These are phyloP conservation scores for Heterodera schachtii DNA, from an alignment of 1,140 invertebrate species.

Conservation along the genomic window DNA sequence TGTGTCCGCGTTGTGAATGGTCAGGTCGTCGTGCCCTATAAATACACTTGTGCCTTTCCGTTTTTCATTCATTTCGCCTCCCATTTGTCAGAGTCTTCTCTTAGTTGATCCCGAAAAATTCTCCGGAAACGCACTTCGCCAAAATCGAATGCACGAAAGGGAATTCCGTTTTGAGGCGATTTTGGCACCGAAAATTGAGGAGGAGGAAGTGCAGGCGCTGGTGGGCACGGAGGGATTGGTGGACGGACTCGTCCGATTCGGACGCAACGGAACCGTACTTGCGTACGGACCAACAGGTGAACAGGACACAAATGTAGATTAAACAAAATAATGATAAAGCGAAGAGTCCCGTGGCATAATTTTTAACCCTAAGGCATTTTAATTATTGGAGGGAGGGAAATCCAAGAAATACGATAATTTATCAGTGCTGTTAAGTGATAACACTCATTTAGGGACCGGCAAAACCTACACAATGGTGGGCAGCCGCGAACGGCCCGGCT, in stretches of 20 bases:
- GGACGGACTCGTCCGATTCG: constrained; percentile 71
- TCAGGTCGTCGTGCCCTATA: constrained; percentile 66
- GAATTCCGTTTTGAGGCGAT: constrained; percentile 85
- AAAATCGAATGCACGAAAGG: constrained; percentile 74
- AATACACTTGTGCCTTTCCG: constrained; percentile 21
- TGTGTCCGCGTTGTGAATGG: constrained; percentile 69
- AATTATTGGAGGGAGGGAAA: too few species aligned
- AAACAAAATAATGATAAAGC: background rate
- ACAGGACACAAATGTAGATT: background rate
- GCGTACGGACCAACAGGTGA: constrained; percentile 86
- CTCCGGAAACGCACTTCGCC: constrained; percentile 72
- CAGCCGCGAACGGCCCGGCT: constrained; percentile 77
- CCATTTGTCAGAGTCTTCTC: constrained; percentile 66
- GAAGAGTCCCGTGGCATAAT: background rate
- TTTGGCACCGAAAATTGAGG: constrained; percentile 70
- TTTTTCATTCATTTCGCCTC: background rate
- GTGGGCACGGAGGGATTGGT: constrained; percentile 68
- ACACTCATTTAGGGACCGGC: constrained; percentile 75
- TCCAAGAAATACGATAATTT: too few species aligned
- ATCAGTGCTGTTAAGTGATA: constrained; percentile 8
- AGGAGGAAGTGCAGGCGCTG: constrained; percentile 82
- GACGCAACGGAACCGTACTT: constrained; percentile 84
- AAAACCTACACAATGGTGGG: constrained; percentile 98
- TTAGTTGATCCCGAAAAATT: constrained; percentile 74
- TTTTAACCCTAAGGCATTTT: too few species aligned